Conservation (phyloP, 1,140 invertebrate genomes). For the Zaprionus capensis region DNA sequence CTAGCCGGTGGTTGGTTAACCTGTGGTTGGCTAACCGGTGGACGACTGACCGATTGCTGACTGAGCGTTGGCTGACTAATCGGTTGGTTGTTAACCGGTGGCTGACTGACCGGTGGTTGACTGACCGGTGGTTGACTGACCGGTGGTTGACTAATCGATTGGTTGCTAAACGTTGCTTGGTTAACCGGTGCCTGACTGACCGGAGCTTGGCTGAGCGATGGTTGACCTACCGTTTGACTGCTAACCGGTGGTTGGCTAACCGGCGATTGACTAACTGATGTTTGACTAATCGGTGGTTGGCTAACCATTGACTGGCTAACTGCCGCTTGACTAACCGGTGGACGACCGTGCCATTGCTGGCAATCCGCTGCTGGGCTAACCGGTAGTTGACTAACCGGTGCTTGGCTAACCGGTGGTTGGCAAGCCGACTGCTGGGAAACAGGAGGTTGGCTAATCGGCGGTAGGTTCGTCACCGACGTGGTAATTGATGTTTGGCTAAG, state of each 20-base stretch:
- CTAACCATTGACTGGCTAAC: not conserved
- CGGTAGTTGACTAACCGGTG: not conserved
- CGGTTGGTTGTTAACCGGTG: too few species aligned
- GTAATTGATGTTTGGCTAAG: not conserved
- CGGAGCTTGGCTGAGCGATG: constrained; percentile 1
- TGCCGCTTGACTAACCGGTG: not conserved
- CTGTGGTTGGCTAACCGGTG: too few species aligned
- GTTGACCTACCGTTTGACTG: constrained; percentile 25
- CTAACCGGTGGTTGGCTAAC: constrained; percentile 35
- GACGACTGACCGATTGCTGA: too few species aligned
- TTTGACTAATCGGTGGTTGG: constrained; percentile 16
- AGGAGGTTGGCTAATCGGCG: not conserved
- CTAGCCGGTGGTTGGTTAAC: too few species aligned
- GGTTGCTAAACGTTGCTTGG: not conserved
- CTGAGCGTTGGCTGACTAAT: too few species aligned
- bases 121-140: not conserved
- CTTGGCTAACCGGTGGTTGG: too few species aligned
- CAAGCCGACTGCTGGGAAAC: not conserved
- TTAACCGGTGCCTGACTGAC: constrained; percentile 10
- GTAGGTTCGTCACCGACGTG: too few species aligned
- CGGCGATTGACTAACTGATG: not conserved
- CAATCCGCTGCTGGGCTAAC: not conserved
- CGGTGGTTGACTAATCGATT: not conserved
- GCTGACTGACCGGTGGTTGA: too few species aligned
- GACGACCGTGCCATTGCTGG: too few species aligned